phyloP scores from a whole-genome alignment of 2,113 vertebrate genomes.

The Tursiops truncatus region DNA sequence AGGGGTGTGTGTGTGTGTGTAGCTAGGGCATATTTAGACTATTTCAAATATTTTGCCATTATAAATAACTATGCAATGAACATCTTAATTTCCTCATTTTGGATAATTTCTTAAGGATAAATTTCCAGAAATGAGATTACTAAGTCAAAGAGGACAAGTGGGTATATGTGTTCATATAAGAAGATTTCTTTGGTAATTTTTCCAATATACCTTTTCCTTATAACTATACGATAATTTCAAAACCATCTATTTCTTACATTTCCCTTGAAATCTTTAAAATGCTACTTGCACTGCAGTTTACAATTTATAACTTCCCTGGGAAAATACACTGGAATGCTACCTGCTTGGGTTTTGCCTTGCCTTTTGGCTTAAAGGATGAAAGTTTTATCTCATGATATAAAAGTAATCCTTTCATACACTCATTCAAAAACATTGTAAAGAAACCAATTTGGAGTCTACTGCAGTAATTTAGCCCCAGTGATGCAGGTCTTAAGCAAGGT shows the following conservation, averaged over 20 bases:
- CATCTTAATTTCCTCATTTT: background rate
- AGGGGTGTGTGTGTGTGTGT: background rate
- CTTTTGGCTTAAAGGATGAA: background rate
- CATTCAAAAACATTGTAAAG: background rate
- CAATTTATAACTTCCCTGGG: background rate
- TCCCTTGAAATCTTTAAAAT: background rate
- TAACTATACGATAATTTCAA: background rate
- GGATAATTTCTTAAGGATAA: background rate
- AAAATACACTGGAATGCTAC: background rate
- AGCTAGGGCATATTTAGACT: background rate
- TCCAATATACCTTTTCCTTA: background rate
- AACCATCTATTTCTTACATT: background rate
- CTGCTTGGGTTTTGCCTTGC: background rate
- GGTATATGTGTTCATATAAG: background rate
- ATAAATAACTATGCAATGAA: background rate
- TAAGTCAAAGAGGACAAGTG: background rate
- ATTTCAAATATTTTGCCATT: constrained; percentile 27
- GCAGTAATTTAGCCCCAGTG: background rate
- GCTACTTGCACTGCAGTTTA: background rate
- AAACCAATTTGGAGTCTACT: background rate
- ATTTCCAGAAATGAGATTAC: background rate
- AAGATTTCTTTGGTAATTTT: background rate
- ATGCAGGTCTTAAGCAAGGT: background rate
- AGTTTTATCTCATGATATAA: background rate
- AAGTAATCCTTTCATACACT: background rate